phyloP scores from a whole-genome alignment of 2,113 vertebrate species.

The Syngnathus floridae region DNA sequence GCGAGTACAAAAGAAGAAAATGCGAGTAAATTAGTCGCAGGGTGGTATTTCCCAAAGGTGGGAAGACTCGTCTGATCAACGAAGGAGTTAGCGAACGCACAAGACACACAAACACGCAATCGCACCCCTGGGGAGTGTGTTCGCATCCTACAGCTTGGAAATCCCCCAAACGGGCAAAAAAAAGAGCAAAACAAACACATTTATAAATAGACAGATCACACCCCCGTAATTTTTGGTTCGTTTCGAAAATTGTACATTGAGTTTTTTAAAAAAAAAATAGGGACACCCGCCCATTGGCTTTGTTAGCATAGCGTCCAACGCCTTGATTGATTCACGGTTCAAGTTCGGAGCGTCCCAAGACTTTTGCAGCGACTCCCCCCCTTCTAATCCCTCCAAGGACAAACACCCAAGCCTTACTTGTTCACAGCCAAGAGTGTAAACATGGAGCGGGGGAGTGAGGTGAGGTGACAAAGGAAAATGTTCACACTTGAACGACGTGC shows the following conservation, averaged over 20 bases:
- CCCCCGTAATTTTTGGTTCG: too few relatives aligned
- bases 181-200: constrained; percentile 21
- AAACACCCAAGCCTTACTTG: constrained; percentile 41
- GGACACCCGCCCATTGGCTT: too few relatives aligned
- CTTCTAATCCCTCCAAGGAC: constrained; percentile 30
- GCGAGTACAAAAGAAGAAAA: constrained; percentile 6
- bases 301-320: not conserved
- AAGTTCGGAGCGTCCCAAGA: not conserved
- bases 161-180: constrained; percentile 43
- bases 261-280: too few relatives aligned
- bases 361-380: not conserved
- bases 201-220: constrained; percentile 7
- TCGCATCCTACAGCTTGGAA: constrained; percentile 37
- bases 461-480: constrained; percentile 42
- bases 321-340: not conserved
- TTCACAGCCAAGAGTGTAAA: constrained; percentile 7
- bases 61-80: constrained; percentile 24
- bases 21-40: constrained; percentile 30
- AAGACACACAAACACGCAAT: constrained; percentile 24
- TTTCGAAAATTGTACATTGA: too few relatives aligned
- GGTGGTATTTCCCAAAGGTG: constrained; percentile 21
- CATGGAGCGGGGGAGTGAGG: constrained; percentile 11
- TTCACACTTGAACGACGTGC: constrained; percentile 22
- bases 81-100: constrained; percentile 8
- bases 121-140: constrained; percentile 38